A percentile compares a stretch with the other conserved stretches of the same genome.
phyloP scores from a whole-genome alignment of 1,140 invertebrate genomes.

The Camponotus floridanus region DNA sequence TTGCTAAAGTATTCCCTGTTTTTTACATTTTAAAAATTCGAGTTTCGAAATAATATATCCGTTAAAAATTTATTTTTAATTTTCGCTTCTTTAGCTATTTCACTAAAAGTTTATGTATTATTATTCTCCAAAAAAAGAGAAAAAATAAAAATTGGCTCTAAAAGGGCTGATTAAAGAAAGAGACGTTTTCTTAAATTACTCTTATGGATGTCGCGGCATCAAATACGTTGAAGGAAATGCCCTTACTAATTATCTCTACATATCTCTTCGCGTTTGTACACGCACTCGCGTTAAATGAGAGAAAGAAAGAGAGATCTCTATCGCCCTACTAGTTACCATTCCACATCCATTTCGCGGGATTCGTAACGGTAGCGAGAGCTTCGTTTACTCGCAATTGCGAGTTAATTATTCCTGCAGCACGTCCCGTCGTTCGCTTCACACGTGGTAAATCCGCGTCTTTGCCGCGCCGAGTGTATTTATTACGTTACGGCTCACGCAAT shows the following conservation, averaged over 20 bases:
- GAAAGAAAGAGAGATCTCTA: slow-evolving; percentile 58
- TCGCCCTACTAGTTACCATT: slow-evolving; percentile 49
- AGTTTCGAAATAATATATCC: neutral
- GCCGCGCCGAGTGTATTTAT: slow-evolving; percentile 18
- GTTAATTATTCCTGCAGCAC: slow-evolving; percentile 49
- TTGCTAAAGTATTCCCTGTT: neutral
- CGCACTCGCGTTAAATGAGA: slow-evolving; percentile 23
- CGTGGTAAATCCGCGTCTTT: slow-evolving; percentile 29
- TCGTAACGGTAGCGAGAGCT: slow-evolving; percentile 75
- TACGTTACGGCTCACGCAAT: slow-evolving; percentile 46
- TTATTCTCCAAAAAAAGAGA: neutral
- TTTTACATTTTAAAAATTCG: neutral
- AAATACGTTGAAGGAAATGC: neutral
- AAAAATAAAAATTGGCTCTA: neutral
- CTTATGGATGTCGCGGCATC: neutral
- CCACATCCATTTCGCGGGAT: slow-evolving; percentile 65
- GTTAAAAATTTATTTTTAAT: neutral
- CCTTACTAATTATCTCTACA: neutral
- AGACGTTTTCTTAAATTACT: neutral
- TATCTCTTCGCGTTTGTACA: neutral
- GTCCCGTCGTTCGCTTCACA: slow-evolving; percentile 28
- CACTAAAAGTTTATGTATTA: neutral
- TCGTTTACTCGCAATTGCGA: slow-evolving; percentile 74
- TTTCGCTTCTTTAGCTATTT: neutral
- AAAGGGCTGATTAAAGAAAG: neutral